A percentile compares a stretch with the other conserved stretches of the same genome.
phyloP scores from a whole-genome alignment of 2,113 vertebrate species.

The Corythaixoides concolor region DNA sequence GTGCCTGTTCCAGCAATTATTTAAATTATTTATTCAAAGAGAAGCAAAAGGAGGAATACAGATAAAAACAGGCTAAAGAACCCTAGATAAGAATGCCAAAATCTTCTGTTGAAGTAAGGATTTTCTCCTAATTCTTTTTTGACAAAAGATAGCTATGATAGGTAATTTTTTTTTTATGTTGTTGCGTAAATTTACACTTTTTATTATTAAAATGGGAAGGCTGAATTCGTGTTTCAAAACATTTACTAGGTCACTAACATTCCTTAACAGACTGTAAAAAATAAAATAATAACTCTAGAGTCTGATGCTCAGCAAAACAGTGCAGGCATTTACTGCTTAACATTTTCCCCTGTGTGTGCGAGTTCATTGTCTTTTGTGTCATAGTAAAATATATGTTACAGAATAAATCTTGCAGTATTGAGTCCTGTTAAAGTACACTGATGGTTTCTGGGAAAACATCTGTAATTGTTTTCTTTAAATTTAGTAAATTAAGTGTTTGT shows the following conservation, averaged over 20 bases:
- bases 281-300: background rate
- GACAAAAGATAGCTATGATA: conserved; percentile 9
- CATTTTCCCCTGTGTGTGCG: background rate
- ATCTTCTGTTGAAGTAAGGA: background rate
- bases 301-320: background rate
- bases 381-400: background rate
- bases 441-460: background rate
- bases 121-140: background rate
- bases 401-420: background rate
- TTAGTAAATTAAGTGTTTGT: background rate
- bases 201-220: background rate
- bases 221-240: background rate
- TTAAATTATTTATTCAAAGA: background rate
- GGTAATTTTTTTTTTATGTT: background rate
- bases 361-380: background rate
- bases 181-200: background rate
- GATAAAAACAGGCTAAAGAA: background rate
- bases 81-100: background rate
- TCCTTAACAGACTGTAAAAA: background rate
- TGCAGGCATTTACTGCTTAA: background rate
- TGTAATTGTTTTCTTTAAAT: background rate
- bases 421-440: background rate
- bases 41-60: background rate
- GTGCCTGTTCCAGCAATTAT: background rate
- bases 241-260: background rate